Evolutionary conservation across 2,888 invertebrate genomes (phyloP).

Genomic region (Branchipolynoe longqiensis): DNA sequence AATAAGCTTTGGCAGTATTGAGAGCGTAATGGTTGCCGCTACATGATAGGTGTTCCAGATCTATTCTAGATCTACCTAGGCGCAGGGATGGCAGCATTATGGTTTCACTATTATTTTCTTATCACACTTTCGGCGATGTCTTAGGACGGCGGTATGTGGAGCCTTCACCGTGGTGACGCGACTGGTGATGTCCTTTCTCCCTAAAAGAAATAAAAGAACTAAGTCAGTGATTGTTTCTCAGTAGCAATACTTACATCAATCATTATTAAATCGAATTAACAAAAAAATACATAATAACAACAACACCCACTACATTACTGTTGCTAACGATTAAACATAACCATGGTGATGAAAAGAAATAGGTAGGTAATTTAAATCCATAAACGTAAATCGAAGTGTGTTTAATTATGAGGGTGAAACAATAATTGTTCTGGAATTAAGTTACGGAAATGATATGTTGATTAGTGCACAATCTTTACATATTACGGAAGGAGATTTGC

Average conservation of each 20-base stretch:
- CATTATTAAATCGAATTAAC: background rate
- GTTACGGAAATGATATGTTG: background rate
- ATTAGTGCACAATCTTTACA: no score
- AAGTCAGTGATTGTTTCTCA: background rate
- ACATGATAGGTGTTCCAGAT: no score
- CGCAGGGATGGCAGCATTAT: no score
- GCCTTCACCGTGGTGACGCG: constrained; percentile 25
- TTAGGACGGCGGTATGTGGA: constrained; percentile 9
- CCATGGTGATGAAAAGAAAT: background rate
- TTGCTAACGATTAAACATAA: background rate
- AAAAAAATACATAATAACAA: no score
- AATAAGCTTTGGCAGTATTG: no score
- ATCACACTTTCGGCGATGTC: background rate
- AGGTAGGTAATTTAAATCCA: background rate
- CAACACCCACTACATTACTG: no score
- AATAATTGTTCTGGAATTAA: no score
- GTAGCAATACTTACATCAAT: background rate
- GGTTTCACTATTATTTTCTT: no score
- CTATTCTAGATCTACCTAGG: no score
- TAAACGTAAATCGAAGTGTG: background rate
- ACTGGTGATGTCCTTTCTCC: constrained; percentile 47
- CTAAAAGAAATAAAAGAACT: background rate
- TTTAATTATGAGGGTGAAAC: background rate
- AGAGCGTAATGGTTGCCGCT: no score
- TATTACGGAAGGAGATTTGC: no score